Percentiles rank a stretch among this genome's conserved stretches.
These are phyloP conservation scores for Quiscalus mexicanus DNA, from an alignment of 2,113 vertebrate species.

Conservation along the genomic window DNA sequence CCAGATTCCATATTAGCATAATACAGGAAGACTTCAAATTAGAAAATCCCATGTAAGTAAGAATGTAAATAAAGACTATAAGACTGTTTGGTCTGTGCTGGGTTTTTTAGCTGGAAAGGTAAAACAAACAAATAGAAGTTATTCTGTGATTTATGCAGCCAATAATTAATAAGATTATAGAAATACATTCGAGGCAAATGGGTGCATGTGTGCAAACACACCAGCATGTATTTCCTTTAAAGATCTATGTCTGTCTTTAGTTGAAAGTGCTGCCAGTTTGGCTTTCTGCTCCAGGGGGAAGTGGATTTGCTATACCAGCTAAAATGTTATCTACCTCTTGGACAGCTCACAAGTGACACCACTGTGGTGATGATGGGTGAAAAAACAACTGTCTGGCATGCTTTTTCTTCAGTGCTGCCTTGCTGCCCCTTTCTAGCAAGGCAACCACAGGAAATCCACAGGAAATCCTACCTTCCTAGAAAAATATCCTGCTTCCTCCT, in stretches of 20 bases:
- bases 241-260: not conserved
- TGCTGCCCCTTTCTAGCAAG: not conserved
- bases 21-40: not conserved
- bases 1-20: not conserved
- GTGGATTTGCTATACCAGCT: not conserved
- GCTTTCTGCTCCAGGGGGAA: not conserved
- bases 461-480: constrained; percentile 47
- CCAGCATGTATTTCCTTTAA: not conserved
- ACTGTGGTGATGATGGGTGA: not conserved
- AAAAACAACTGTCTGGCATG: not conserved
- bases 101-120: not conserved
- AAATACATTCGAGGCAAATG: not conserved
- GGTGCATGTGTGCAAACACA: not conserved
- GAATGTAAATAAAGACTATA: not conserved
- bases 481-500: constrained; percentile 53
- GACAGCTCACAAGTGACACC: not conserved
- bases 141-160: not conserved
- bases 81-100: not conserved
- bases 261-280: not conserved
- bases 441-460: constrained; percentile 13
- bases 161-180: not conserved
- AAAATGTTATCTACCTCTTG: not conserved
- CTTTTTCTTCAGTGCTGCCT: not conserved
- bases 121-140: not conserved
- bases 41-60: not conserved